Evolutionary conservation across 2,797 vertebrate genomes (phyloP).

Genomic region (Mus caroli): DNA sequence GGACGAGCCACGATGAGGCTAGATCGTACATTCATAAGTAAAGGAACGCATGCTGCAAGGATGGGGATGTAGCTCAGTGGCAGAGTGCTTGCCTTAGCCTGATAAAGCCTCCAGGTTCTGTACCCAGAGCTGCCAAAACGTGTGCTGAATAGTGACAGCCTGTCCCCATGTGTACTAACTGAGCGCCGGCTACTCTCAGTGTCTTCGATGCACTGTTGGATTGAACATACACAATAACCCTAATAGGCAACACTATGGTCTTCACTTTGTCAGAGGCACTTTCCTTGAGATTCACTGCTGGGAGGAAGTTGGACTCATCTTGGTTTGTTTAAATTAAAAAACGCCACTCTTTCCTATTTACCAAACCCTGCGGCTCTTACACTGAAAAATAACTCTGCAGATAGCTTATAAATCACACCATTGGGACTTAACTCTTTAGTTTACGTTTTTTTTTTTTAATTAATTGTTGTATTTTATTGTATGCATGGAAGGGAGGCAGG

Average conservation of each 20-base stretch:
- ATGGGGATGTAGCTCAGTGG: not conserved
- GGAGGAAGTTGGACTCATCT: not conserved
- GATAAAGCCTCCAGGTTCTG: not conserved
- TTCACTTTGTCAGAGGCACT: not conserved
- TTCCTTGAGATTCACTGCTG: not conserved
- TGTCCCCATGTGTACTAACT: not conserved
- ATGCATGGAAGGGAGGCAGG: not conserved
- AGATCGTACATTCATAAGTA: not conserved
- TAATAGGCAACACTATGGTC: not conserved
- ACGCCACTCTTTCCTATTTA: not conserved
- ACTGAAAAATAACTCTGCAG: constrained; percentile 13
- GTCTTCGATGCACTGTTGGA: not conserved
- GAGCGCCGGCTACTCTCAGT: not conserved
- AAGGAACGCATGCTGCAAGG: not conserved
- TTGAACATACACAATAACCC: constrained; percentile 13
- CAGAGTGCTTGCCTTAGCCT: not conserved
- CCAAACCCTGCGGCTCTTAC: not conserved
- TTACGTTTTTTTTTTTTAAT: constrained; percentile 35
- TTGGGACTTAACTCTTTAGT: constrained; percentile 2
- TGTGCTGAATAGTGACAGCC: not conserved
- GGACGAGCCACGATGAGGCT: not conserved
- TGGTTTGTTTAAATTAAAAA: constrained; percentile 58
- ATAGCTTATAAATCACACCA: constrained; percentile 30
- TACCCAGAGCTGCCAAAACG: no score
- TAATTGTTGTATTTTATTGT: constrained; percentile 50